Base-by-base conservation (phyloP, 2,797 vertebrate species). In the Momotus momota region DNA sequence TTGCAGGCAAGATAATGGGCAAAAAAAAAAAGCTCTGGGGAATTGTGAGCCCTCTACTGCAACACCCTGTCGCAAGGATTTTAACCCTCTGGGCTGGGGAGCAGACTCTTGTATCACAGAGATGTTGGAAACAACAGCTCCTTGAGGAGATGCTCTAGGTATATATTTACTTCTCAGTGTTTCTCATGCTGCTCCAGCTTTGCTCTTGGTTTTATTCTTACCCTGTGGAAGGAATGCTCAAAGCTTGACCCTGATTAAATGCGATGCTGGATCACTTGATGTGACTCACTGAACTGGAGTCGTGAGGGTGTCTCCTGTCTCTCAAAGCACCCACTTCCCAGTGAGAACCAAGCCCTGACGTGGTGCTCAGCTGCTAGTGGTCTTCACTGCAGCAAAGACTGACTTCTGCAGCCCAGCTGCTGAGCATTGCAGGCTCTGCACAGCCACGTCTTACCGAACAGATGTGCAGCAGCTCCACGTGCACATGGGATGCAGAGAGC, bases 371-470 rank as follows among this genome's bases (percentile, higher is more conserved):
- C 51, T 43, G 45, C 72, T 41, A 29, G 3, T 17, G 29, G 58
- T 27, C 71, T 13, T 75, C 31, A 33, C n/a, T 38, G 75, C n/a
- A 10, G 35, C 0, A 0, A 12, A 52, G n/a, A 31, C 40, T 3
- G 15, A 10, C 7, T 41, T 31, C 12, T 15, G 45, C 40, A 66
- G 33, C 31, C 41, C 3, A 7, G 31, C 12, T 57, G 57, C 29
- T 65, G 64, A 31, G 31, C 31, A 33, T 29, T 46, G 43, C n/a
- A 45, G 64, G 43, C 43, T n/a, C 64, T 66, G 43, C 41, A n/a
- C 43, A 46, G 23, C 10, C 61, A 2, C 6, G 0, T n/a, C 27
- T 17, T 38, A 0, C 48, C 33, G 49, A 0, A 8, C 0, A 3
- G 4, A 8, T 1, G 7, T 31, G 4, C 64, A 73, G 77, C 65